These are phyloP conservation scores for Nysson spinosus DNA, from an alignment of 2,888 invertebrate species.

Conservation along the genomic window DNA sequence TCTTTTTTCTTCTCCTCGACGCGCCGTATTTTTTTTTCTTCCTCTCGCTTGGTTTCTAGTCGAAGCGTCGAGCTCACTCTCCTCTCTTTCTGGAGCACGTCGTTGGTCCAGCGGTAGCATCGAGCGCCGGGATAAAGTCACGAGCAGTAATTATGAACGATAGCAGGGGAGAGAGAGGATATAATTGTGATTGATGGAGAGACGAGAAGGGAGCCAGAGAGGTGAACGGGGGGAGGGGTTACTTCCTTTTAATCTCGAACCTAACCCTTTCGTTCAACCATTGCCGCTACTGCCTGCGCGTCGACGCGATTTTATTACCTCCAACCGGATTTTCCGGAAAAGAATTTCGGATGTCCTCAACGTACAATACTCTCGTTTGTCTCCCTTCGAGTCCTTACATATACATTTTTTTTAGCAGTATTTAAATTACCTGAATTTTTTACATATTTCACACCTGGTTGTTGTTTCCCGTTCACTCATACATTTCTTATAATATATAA, in stretches of 20 bases:
- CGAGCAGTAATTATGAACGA: constrained; percentile 76
- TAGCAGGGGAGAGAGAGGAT: constrained; percentile 69
- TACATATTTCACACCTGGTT: too few relatives aligned
- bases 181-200: constrained; percentile 77
- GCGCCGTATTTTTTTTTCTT: constrained; percentile 14
- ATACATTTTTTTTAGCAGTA: too few relatives aligned
- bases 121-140: constrained; percentile 71
- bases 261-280: constrained; percentile 74
- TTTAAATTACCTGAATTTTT: too few relatives aligned
- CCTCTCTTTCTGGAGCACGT: constrained; percentile 12
- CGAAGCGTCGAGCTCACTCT: constrained; percentile 4
- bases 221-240: constrained; percentile 62
- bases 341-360: constrained; percentile 22
- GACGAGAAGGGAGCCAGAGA: constrained; percentile 60
- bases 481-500: too few relatives aligned
- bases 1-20: constrained; percentile 1
- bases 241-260: constrained; percentile 77
- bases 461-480: too few relatives aligned
- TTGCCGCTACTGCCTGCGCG: constrained; percentile 64
- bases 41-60: constrained; percentile 14
- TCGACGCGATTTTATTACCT: constrained; percentile 67
- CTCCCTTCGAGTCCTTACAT: neutral
- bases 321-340: constrained; percentile 43
- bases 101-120: constrained; percentile 42
- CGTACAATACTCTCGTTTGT: neutral